Evolutionary conservation across 2,113 vertebrate genomes (phyloP).

Genomic region (Castor canadensis): DNA sequence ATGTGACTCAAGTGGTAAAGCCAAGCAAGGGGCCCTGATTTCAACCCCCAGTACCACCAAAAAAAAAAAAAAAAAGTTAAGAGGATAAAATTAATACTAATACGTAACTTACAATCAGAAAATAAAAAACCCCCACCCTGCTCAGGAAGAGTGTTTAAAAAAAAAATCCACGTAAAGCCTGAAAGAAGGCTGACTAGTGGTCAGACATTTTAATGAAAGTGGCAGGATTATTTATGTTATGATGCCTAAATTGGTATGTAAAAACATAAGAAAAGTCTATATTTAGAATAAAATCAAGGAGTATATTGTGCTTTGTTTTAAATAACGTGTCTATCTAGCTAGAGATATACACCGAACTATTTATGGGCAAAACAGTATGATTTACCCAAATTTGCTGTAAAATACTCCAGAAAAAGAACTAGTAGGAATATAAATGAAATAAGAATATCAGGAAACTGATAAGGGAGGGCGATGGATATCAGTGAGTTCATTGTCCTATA

Average conservation of each 20-base stretch:
- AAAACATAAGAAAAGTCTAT: neutral
- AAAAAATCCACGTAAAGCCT: neutral
- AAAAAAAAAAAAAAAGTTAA: too few species aligned
- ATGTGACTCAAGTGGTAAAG: too few species aligned
- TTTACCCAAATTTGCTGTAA: neutral
- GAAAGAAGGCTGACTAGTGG: neutral
- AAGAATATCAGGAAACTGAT: neutral
- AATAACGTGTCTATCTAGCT: neutral
- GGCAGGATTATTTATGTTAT: neutral
- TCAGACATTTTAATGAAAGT: neutral
- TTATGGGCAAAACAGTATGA: constrained; percentile 6
- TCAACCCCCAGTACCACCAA: too few species aligned
- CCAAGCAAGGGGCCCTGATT: too few species aligned
- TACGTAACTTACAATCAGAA: neutral
- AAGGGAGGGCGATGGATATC: neutral
- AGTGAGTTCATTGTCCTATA: neutral
- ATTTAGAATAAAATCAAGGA: constrained; percentile 6
- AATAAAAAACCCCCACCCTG: neutral
- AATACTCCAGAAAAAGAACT: neutral
- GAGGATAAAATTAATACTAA: constrained; percentile 7
- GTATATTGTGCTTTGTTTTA: neutral
- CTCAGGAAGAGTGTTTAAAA: neutral
- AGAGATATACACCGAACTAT: neutral
- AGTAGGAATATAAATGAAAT: neutral
- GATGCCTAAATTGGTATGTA: neutral